Percentiles rank a stretch among this genome's conserved stretches.
Evolutionary conservation across 2,888 invertebrate species (phyloP).

Genomic region (Ochropacha duplaris): DNA sequence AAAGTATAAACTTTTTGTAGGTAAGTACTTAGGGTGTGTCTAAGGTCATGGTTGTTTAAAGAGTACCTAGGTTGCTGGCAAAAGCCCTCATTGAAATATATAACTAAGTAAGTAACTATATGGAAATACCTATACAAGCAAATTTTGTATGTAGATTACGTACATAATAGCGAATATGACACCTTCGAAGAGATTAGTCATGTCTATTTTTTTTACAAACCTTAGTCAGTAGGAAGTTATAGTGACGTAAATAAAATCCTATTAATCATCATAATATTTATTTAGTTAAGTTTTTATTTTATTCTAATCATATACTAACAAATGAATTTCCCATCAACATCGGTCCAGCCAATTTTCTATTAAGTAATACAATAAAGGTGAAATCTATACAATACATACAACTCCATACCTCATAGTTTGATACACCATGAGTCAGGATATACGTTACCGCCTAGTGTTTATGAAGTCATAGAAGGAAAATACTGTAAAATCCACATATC

Average conservation of each 20-base stretch:
- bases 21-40: no score
- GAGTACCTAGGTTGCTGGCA: no score
- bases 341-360: background rate
- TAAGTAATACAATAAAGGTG: background rate
- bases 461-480: conserved; percentile 46
- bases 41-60: no score
- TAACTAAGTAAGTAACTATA: background rate
- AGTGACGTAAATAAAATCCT: conserved; percentile 3
- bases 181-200: background rate
- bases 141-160: background rate
- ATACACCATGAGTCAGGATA: conserved; percentile 33
- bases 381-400: background rate
- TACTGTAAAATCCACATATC: conserved; percentile 17
- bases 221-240: background rate
- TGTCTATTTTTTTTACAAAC: background rate
- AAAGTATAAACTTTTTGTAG: no score
- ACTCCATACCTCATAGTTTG: background rate
- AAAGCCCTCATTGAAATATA: no score
- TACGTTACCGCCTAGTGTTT: conserved; percentile 12
- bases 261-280: background rate
- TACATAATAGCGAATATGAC: background rate
- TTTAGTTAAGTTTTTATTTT: no score
- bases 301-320: no score
- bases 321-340: no score
- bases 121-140: background rate